Evolutionary conservation across 2,113 vertebrate genomes (phyloP).

Genomic region (Ictalurus punctatus): DNA sequence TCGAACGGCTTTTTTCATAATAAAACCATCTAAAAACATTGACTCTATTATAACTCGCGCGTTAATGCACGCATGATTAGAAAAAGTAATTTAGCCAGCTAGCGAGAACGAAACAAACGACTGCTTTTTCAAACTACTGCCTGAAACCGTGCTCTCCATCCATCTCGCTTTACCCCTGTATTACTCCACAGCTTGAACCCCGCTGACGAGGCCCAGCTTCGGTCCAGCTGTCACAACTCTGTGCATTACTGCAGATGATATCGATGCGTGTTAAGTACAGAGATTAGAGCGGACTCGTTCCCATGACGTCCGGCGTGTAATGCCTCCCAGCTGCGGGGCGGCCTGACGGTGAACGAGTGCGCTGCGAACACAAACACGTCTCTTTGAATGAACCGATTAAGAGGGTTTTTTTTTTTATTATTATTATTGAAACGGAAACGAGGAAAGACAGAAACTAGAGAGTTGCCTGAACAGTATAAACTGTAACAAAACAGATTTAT

Average conservation of each 20-base stretch:
- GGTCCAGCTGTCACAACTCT: constrained; percentile 9
- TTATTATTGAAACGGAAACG: constrained; percentile 33
- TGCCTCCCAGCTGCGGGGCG: constrained; percentile 25
- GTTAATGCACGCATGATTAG: background rate
- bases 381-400: constrained; percentile 8
- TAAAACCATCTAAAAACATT: too few species aligned
- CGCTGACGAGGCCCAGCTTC: background rate
- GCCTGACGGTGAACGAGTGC: background rate
- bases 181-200: background rate
- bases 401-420: background rate
- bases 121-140: background rate
- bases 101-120: too few species aligned
- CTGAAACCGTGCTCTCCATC: background rate
- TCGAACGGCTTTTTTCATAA: too few species aligned
- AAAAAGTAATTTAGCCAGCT: background rate
- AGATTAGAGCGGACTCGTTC: constrained; percentile 31
- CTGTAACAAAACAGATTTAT: constrained; percentile 17
- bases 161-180: background rate
- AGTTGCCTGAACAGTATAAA: constrained; percentile 12
- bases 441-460: background rate
- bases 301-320: constrained; percentile 24
- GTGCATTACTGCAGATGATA: background rate
- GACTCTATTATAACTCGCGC: background rate
- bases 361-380: background rate
- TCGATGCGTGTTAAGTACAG: background rate